phyloP scores from a whole-genome alignment of 64 coral and sea anemone species.

The Platygyra sinensis region DNA sequence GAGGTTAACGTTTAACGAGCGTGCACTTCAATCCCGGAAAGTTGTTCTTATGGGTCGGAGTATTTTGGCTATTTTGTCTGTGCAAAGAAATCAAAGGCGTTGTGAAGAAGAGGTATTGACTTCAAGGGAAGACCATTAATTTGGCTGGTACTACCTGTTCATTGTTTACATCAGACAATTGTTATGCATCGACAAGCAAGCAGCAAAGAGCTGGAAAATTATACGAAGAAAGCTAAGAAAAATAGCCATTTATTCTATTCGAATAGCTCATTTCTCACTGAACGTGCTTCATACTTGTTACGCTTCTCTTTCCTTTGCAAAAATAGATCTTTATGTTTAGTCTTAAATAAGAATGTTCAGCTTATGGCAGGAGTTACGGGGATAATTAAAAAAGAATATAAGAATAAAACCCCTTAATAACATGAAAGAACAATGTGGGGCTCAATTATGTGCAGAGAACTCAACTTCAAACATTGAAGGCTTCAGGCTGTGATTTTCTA shows the following conservation, averaged over 20 bases:
- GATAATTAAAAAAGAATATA: no score
- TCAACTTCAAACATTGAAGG: neutral
- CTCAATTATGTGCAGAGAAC: neutral
- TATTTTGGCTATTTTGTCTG: neutral
- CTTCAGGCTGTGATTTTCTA: neutral
- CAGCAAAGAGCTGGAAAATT: constrained; percentile 19
- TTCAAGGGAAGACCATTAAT: constrained; percentile 22
- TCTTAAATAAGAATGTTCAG: neutral
- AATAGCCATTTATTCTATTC: neutral
- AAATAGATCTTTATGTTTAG: no score
- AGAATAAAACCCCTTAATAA: neutral
- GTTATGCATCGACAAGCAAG: constrained; percentile 49
- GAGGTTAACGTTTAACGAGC: neutral
- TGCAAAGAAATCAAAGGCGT: neutral
- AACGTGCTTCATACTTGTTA: no score
- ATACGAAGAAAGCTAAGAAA: neutral
- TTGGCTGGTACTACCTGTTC: constrained; percentile 58
- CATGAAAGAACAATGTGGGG: neutral
- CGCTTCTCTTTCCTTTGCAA: no score
- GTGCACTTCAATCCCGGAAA: neutral
- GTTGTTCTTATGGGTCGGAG: neutral
- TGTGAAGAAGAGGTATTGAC: neutral
- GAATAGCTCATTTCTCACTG: neutral
- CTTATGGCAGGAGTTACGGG: neutral
- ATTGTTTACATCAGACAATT: constrained; percentile 76